Conservation (phyloP, 2,888 invertebrate species). For the Xanthia icteritia region DNA sequence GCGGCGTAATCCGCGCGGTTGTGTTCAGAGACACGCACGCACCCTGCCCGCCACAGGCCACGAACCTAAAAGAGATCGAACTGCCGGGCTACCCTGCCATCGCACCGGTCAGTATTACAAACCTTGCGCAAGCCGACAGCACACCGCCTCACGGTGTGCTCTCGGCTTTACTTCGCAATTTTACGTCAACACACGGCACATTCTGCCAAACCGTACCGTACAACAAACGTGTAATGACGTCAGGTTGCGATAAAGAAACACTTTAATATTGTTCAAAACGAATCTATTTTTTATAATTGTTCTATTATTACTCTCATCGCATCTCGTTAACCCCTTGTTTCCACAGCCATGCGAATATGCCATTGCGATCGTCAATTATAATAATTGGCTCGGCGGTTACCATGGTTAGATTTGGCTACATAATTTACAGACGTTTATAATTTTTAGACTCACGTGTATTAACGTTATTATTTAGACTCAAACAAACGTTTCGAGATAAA, state of each 20-base stretch:
- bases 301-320: conserved; percentile 22
- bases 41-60: conserved; percentile 91
- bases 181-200: conserved; percentile 32
- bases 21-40: conserved; percentile 96
- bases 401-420: conserved; percentile 53
- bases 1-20: conserved; percentile 97
- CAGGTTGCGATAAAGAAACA: conserved; percentile 37
- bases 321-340: conserved; percentile 35
- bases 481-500: conserved; percentile 15
- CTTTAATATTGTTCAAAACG: conserved; percentile 15
- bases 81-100: conserved; percentile 85
- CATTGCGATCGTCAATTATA: conserved; percentile 71
- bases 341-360: conserved; percentile 79
- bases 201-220: not conserved
- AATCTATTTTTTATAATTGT: conserved; percentile 13
- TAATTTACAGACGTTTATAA: conserved; percentile 14
- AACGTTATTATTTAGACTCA: conserved; percentile 19
- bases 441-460: conserved; percentile 14
- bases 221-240: conserved; percentile 17
- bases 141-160: conserved; percentile 10
- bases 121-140: conserved; percentile 38
- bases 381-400: conserved; percentile 64
- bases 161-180: conserved; percentile 33
- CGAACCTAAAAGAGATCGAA: conserved; percentile 94
- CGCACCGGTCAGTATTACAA: conserved; percentile 86